These are phyloP conservation scores for Nycticebus coucang DNA, from an alignment of 2,113 vertebrate species.

Conservation along the genomic window DNA sequence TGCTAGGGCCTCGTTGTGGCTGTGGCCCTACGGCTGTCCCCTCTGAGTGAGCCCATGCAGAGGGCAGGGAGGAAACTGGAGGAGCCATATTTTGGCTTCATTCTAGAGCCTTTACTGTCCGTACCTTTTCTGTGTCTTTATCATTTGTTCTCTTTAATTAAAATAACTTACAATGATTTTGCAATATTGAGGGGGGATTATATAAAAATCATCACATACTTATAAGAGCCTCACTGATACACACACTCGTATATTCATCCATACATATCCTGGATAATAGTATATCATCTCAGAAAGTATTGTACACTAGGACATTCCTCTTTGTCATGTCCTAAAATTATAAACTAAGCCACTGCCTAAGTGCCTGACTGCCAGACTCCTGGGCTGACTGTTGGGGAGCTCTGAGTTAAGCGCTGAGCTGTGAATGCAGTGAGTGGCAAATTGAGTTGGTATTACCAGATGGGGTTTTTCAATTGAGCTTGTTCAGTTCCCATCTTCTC, in stretches of 20 bases:
- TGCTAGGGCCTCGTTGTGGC: background rate
- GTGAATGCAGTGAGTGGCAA: conserved; percentile 30
- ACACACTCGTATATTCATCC: background rate
- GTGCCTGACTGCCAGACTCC: background rate
- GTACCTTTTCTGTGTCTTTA: background rate
- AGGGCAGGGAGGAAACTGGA: background rate
- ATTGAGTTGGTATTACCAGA: conserved; percentile 49
- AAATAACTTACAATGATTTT: background rate
- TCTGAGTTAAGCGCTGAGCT: conserved; percentile 27
- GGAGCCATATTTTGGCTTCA: background rate
- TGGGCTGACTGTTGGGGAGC: background rate
- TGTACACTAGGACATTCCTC: background rate
- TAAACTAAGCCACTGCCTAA: background rate
- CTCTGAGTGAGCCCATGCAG: background rate
- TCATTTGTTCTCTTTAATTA: background rate
- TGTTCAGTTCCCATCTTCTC: conserved; percentile 10
- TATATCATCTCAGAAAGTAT: background rate
- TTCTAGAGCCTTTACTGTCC: background rate
- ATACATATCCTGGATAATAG: background rate
- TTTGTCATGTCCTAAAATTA: background rate
- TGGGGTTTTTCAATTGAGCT: conserved; percentile 31
- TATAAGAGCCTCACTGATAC: background rate
- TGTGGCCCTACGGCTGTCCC: background rate
- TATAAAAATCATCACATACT: background rate
- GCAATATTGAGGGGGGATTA: background rate